Base-by-base conservation (phyloP, 2,113 vertebrate genomes). In the Pimephales promelas region DNA sequence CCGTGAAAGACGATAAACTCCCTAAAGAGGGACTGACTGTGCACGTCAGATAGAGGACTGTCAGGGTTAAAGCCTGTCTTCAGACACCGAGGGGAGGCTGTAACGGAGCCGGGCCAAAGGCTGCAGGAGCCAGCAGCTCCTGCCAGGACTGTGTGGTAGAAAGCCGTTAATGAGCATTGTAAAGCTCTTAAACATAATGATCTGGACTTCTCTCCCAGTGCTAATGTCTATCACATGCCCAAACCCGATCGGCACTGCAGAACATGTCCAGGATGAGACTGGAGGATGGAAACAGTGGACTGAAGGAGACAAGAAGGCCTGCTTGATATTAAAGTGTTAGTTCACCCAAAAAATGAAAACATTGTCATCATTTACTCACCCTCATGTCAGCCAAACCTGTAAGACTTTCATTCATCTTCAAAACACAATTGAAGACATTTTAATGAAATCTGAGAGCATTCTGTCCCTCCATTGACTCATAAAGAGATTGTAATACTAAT, bases 151-250 rank as follows among this genome's bases (percentile, higher is more conserved):
- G 86, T 94, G 93, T 87, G 93, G 92, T 94, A 93, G 91, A 93
- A 92, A 94, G 92, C 93, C 94, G 92, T 95, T 95, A 95, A 95
- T 92, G 79, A 95, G 92, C 93, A 94, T 95, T 96, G 93, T 93
- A 93, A 93, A 92, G 87, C 89, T 90, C 92, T 94, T 94, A 93
- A 94, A 90, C 85, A 90, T 91, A 91, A 95, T 94, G 89, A 90
- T 93, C 91, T 92, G 90, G 91, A 88, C 91, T 92, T 93, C 90
- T 92, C 88, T 88, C 91, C 92, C 87, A 90, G 86, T 92, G 91
- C 89, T 93, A 93, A 93, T 83, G 59, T 79, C 79, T 92, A 93
- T 92, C 92, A 87, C 90, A 91, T 91, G 91, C 83, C 83, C 86
- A 80, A 76, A 47, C 81, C 84, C 89, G 83, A 89, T 86, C 26